Conservation (phyloP, 2,888 invertebrate species). For the Amphipoea oculea region DNA sequence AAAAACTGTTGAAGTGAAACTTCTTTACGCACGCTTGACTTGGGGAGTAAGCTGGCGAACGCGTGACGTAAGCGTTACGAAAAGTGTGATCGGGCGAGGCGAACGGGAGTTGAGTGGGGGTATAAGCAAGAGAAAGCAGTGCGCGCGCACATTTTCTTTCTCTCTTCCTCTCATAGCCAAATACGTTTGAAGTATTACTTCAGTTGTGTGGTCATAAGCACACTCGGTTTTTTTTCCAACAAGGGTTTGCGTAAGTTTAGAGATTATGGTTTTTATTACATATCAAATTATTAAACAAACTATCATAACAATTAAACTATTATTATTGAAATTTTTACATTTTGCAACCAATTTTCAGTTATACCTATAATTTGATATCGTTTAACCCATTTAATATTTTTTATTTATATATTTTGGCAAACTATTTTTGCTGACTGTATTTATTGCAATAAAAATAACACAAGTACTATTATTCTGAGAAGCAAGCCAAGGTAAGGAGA, state of each 20-base stretch:
- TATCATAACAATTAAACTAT: background rate
- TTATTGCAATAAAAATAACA: slow-evolving; percentile 21
- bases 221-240: background rate
- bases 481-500: background rate
- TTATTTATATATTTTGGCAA: background rate
- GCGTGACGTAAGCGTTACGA: too few species aligned
- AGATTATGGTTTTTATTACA: background rate
- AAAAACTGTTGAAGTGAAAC: too few species aligned
- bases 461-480: background rate
- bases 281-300: background rate
- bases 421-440: slow-evolving; percentile 6
- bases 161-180: too few species aligned
- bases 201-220: too few species aligned
- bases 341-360: background rate
- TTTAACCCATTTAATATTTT: too few species aligned
- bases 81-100: too few species aligned
- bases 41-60: too few species aligned
- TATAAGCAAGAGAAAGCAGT: too few species aligned
- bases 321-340: background rate
- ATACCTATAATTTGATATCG: background rate
- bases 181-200: too few species aligned
- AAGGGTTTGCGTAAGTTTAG: background rate
- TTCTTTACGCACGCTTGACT: too few species aligned
- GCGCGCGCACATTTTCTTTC: too few species aligned
- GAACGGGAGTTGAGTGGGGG: too few species aligned